Evolutionary conservation across 2,113 vertebrate genomes (phyloP).

Genomic region (Gambusia holbrooki): DNA sequence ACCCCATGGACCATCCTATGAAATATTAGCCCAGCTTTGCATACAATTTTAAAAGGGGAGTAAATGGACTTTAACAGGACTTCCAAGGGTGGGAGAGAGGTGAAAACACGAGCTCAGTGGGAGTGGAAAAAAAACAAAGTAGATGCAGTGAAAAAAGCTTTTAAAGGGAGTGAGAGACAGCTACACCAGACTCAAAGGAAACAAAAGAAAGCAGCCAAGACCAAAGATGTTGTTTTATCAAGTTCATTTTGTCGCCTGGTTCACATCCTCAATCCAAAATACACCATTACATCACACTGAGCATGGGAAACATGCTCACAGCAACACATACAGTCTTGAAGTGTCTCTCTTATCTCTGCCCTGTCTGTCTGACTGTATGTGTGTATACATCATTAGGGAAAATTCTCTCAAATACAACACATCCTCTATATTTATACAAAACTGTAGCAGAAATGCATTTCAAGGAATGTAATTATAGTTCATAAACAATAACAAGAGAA

Average conservation of each 20-base stretch:
- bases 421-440: slow-evolving; percentile 13
- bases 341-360: slow-evolving; percentile 46
- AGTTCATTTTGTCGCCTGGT: slow-evolving; percentile 68
- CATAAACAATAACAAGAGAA: slow-evolving; percentile 5
- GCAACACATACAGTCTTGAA: slow-evolving; percentile 25
- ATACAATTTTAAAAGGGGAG: slow-evolving; percentile 11
- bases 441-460: background rate
- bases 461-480: slow-evolving; percentile 20
- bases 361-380: slow-evolving; percentile 11
- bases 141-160: slow-evolving; percentile 32
- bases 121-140: slow-evolving; percentile 23
- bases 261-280: slow-evolving; percentile 77
- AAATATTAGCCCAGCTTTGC: slow-evolving; percentile 24
- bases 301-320: slow-evolving; percentile 74
- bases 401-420: slow-evolving; percentile 20
- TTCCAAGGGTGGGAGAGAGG: slow-evolving; percentile 17
- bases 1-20: slow-evolving; percentile 19
- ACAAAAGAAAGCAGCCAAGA: slow-evolving; percentile 74
- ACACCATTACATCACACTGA: slow-evolving; percentile 78
- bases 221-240: slow-evolving; percentile 74
- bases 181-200: slow-evolving; percentile 70
- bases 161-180: slow-evolving; percentile 56
- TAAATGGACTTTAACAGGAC: slow-evolving; percentile 27
- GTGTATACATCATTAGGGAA: slow-evolving; percentile 52
- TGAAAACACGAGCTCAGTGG: slow-evolving; percentile 28